Evolutionary conservation across 2,113 vertebrate genomes (phyloP), one percentile per base, ranked within the genome.

Genomic region (Zosterops hypoxanthus): DNA sequence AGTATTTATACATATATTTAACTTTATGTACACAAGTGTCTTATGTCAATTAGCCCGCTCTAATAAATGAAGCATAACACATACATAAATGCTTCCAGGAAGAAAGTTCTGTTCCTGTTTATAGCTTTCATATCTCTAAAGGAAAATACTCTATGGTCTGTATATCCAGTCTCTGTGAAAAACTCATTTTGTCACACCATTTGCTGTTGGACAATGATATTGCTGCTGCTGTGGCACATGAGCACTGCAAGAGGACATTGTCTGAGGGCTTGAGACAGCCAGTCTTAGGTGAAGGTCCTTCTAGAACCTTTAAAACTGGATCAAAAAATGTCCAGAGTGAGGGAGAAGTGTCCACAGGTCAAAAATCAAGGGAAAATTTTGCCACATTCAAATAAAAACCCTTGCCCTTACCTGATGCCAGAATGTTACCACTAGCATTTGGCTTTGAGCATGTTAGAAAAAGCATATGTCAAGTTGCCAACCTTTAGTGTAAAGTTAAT

Each of bases 41-140:
- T 93, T 63, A 41, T 94, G 64, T 82, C 50, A 72, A 64, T 88
- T 71, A 77, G 9, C 14, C 42, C 31, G 3, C 42, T 65, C 63
- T 70, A 82, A 65, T 20, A 89, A 92, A 90, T 65, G 28, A 76
- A 80, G n/a, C 5, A 5, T n/a, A 73, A 36, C 33, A 14, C 34
- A 9, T 49, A 66, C 5, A 6, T 86, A 79, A 90, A 88, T 57
- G 36, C 84, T 92, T 77, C 25, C 73, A 59, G 81, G 55, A 76
- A 80, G 82, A 57, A 88, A 92, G 46, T 42, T 72, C 75, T 81
- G 42, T 69, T 95, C 31, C 50, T 92, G 36, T 90, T 96, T 80
- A 56, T 61, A 15, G 49, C 14, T 65, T 82, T 86, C 36, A 15
- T 92, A 80, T 77, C 57, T 66, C 65, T 60, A 53, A 80, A 88